Evolutionary conservation across 2,113 vertebrate genomes (phyloP).

Genomic region (Saimiri boliviensis): DNA sequence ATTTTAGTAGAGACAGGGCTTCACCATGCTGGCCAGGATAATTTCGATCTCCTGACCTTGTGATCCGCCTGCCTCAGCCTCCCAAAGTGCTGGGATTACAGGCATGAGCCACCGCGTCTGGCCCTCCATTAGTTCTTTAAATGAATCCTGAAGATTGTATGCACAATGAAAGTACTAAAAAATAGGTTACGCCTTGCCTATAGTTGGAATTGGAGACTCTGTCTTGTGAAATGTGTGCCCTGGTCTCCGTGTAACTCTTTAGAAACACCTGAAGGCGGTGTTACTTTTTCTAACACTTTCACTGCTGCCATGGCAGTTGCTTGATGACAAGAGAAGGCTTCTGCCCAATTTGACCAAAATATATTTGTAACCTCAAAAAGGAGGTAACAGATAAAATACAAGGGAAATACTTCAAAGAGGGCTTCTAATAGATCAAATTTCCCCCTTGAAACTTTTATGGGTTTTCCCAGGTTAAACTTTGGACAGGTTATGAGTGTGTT

Average conservation of each 20-base stretch:
- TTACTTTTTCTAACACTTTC: neutral
- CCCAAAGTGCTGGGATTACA: too few species aligned
- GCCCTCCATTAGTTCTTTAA: neutral
- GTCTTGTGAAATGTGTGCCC: neutral
- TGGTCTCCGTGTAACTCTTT: neutral
- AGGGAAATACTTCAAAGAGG: neutral
- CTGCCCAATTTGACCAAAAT: neutral
- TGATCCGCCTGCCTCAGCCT: too few species aligned
- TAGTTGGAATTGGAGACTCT: neutral
- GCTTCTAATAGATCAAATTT: neutral
- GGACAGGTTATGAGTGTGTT: neutral
- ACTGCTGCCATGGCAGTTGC: neutral
- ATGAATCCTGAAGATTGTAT: neutral
- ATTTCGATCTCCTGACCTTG: too few species aligned
- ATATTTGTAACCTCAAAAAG: neutral
- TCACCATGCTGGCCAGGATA: too few species aligned
- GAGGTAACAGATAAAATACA: neutral
- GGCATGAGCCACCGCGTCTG: too few species aligned
- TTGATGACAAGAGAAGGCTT: neutral
- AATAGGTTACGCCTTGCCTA: neutral
- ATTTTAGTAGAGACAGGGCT: too few species aligned
- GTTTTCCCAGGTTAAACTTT: neutral
- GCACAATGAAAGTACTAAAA: neutral
- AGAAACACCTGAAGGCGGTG: neutral
- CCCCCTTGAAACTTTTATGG: neutral